Conservation (phyloP, 2,113 vertebrate species). For the Numida meleagris region DNA sequence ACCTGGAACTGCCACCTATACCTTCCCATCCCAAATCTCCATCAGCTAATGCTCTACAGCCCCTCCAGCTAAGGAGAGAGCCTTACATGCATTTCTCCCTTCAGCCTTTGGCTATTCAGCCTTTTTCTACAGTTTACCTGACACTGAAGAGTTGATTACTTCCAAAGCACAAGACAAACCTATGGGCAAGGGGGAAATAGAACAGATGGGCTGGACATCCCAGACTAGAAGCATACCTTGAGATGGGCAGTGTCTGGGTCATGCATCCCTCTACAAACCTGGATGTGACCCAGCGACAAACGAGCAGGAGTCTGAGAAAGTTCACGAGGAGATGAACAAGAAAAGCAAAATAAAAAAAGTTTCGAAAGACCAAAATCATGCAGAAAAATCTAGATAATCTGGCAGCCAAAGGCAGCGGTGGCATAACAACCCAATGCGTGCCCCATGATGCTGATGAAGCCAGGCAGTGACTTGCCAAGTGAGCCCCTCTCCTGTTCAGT, state of each 20-base stretch:
- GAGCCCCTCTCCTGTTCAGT: neutral
- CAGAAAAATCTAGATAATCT: neutral
- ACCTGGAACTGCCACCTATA: neutral
- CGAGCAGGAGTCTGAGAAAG: neutral
- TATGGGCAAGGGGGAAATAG: neutral
- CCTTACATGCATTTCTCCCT: neutral
- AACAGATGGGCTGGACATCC: neutral
- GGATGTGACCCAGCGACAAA: neutral
- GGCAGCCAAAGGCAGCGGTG: neutral
- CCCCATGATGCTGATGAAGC: neutral
- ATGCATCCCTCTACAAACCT: neutral
- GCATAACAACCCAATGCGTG: neutral
- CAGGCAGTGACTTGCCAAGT: neutral
- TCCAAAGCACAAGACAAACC: neutral
- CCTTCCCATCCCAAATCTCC: neutral
- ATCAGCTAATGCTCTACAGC: neutral
- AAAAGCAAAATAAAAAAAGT: neutral
- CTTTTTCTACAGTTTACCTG: neutral
- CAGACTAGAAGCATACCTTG: neutral
- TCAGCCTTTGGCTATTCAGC: neutral
- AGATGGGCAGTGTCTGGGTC: neutral
- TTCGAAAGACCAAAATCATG: neutral
- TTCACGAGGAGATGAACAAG: neutral
- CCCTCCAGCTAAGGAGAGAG: neutral
- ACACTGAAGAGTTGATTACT: neutral